phyloP scores from a whole-genome alignment of 2,888 invertebrate genomes.

The Archaeoteleia sp. region DNA sequence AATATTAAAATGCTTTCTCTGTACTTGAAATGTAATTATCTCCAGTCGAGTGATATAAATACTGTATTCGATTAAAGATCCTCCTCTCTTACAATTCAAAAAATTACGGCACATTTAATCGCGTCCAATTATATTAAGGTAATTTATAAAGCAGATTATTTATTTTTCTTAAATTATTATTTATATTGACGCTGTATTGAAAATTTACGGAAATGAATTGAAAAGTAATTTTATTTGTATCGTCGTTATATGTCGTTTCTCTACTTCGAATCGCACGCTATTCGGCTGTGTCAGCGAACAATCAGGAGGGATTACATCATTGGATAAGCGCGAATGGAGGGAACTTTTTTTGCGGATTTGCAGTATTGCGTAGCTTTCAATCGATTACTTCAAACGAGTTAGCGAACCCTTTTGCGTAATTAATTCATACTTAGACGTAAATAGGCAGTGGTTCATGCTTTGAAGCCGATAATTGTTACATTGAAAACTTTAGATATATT shows the following conservation, averaged over 20 bases:
- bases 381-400: slow-evolving; percentile 35
- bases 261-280: slow-evolving; percentile 12
- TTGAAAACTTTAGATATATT: too few species aligned
- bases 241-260: slow-evolving; percentile 12
- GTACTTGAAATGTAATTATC: too few species aligned
- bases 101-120: too few species aligned
- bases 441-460: slow-evolving; percentile 1
- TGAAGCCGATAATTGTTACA: neutral
- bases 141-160: too few species aligned
- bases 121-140: too few species aligned
- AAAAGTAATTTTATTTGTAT: slow-evolving; percentile 21
- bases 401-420: slow-evolving; percentile 21
- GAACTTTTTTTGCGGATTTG: slow-evolving; percentile 32
- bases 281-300: slow-evolving; percentile 35
- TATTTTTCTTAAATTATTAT: too few species aligned
- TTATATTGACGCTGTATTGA: too few species aligned
- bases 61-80: too few species aligned
- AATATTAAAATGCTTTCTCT: too few species aligned
- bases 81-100: too few species aligned
- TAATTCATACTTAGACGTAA: slow-evolving; percentile 23
- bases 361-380: slow-evolving; percentile 33
- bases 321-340: slow-evolving; percentile 28
- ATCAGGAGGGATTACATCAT: slow-evolving; percentile 37
- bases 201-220: neutral
- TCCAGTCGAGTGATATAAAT: too few species aligned